Percentiles rank a stretch among this genome's conserved stretches.
These are phyloP conservation scores for Sialia sialis DNA, from an alignment of 2,113 vertebrate species.

Conservation along the genomic window DNA sequence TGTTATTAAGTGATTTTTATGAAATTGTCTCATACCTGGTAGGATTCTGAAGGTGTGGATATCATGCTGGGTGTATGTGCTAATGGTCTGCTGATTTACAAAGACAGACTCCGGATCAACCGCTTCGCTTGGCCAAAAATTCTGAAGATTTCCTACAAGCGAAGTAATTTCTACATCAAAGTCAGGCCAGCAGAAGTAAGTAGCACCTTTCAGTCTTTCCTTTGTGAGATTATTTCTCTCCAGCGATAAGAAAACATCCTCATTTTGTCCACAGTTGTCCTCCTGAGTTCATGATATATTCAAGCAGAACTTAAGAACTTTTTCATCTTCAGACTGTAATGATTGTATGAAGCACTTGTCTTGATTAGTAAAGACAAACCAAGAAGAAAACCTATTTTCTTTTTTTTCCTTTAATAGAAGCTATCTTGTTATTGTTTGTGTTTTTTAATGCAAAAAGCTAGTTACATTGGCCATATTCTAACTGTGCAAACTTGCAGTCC, in stretches of 20 bases:
- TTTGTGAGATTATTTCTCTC: background rate
- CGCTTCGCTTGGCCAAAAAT: slow-evolving; percentile 99
- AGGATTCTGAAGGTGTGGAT: slow-evolving; percentile 98
- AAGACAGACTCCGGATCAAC: slow-evolving; percentile 96
- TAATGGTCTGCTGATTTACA: slow-evolving; percentile 95
- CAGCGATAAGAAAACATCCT: background rate
- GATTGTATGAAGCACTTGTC: background rate
- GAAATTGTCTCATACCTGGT: background rate
- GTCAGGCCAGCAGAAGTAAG: slow-evolving; percentile 95
- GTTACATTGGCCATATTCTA: background rate
- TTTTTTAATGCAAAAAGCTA: background rate
- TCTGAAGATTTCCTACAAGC: slow-evolving; percentile 97
- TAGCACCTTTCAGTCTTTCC: background rate
- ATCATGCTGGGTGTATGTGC: slow-evolving; percentile 97
- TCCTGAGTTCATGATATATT: background rate
- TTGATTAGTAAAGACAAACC: background rate
- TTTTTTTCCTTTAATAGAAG: background rate
- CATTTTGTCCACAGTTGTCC: background rate
- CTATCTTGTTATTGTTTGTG: background rate
- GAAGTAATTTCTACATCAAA: slow-evolving; percentile 99
- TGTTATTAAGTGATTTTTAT: background rate
- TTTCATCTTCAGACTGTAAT: background rate
- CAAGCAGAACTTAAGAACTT: background rate
- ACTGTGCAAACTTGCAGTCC: background rate
- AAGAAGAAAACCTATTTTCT: background rate